Percentiles rank a stretch among this genome's conserved stretches.
Evolutionary conservation across 2,888 invertebrate species (phyloP).

Genomic region (Bembecia ichneumoniformis): DNA sequence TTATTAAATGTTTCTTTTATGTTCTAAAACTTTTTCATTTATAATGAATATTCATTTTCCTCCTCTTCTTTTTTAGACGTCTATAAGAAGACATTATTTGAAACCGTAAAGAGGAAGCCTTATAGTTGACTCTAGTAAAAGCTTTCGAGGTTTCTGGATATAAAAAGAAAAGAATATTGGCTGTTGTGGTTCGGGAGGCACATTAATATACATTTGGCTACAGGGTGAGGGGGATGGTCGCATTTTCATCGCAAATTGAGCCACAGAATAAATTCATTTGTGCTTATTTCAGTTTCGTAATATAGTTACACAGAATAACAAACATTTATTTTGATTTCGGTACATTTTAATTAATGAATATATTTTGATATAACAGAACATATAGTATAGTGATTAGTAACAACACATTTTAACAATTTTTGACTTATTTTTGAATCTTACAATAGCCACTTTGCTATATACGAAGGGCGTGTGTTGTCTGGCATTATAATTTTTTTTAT

Average conservation of each 20-base stretch:
- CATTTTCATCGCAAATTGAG: conserved; percentile 54
- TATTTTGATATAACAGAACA: too few species aligned
- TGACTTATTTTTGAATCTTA: too few species aligned
- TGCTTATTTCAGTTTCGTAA: conserved; percentile 13
- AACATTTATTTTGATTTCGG: too few species aligned
- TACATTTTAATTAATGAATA: too few species aligned
- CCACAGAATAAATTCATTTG: conserved; percentile 51
- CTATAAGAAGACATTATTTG: conserved; percentile 40
- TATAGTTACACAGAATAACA: too few species aligned
- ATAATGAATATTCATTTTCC: conserved; percentile 10
- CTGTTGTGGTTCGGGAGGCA: conserved; percentile 48
- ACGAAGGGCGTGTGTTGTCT: too few species aligned
- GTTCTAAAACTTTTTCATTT: too few species aligned
- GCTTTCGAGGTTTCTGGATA: conserved; percentile 45
- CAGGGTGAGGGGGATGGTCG: conserved; percentile 28
- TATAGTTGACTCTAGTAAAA: conserved; percentile 60
- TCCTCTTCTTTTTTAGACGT: conserved; percentile 10
- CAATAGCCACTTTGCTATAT: too few species aligned
- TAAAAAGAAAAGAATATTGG: conserved; percentile 67
- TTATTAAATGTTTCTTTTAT: too few species aligned
- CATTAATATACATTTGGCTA: conserved; percentile 67
- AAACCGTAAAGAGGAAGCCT: conserved; percentile 46
- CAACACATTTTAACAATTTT: too few species aligned
- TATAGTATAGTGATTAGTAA: too few species aligned
- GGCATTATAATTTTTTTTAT: too few species aligned